Conservation (phyloP, 1,140 invertebrate genomes). For the Pantala flavescens region DNA sequence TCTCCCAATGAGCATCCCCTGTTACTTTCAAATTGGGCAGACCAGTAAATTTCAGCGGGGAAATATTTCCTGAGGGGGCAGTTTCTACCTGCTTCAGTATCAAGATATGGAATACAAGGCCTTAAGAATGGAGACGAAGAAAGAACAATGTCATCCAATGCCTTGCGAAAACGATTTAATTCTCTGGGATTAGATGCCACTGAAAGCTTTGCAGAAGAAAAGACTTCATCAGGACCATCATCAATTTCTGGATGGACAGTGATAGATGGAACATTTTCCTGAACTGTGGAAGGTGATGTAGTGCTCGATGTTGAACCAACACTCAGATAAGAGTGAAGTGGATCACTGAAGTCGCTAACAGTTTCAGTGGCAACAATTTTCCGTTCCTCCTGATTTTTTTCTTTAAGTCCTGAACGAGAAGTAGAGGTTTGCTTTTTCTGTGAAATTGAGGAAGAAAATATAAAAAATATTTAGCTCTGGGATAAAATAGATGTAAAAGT, state of each 20-base stretch:
- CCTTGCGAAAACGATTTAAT: slow-evolving; percentile 59
- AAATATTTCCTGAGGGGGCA: slow-evolving; percentile 69
- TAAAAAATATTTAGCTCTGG: too few relatives aligned
- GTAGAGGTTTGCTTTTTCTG: not conserved
- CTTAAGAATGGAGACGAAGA: slow-evolving; percentile 77
- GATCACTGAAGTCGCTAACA: slow-evolving; percentile 63
- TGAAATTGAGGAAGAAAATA: too few relatives aligned
- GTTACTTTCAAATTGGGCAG: slow-evolving; percentile 29
- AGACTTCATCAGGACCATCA: not conserved
- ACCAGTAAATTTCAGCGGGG: slow-evolving; percentile 68
- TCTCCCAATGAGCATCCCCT: not conserved
- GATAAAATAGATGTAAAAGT: not conserved
- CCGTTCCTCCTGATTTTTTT: slow-evolving; percentile 35
- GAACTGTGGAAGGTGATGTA: slow-evolving; percentile 23
- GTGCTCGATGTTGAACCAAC: not conserved
- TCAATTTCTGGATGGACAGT: slow-evolving; percentile 26
- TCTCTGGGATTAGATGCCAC: slow-evolving; percentile 16
- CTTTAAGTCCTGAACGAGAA: slow-evolving; percentile 22
- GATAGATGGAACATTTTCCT: slow-evolving; percentile 39
- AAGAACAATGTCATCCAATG: slow-evolving; percentile 60
- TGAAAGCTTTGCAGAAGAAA: slow-evolving; percentile 16
- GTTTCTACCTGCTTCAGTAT: slow-evolving; percentile 68
- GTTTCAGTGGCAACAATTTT: slow-evolving; percentile 43
- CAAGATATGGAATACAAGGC: slow-evolving; percentile 76
- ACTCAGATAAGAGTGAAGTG: slow-evolving; percentile 52